Evolutionary conservation across 2,113 vertebrate genomes (phyloP), one percentile per base, ranked within the genome.

Genomic region (Riparia riparia): DNA sequence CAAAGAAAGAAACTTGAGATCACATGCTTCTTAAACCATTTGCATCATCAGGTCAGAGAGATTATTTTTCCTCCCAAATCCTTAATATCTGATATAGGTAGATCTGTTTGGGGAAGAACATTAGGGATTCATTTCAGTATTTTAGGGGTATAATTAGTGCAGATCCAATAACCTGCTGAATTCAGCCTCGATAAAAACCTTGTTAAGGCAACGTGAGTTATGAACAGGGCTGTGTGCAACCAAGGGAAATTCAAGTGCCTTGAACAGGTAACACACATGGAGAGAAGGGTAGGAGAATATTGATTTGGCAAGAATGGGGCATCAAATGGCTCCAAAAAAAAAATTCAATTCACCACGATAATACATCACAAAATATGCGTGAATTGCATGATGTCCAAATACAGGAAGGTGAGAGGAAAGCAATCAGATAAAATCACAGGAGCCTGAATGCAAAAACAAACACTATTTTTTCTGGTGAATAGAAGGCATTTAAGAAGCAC

Each of bases 21-120:
- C 16, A 12, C 8, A 32, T 5, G 42, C 8, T 31, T 70, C 18
- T 68, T 28, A 31, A 78, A 45, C 11, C 64, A 60, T 5, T 63
- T 8, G 12, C 4, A 13, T 16, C 1, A 0, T 72, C 37, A 76
- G 9, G 28, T 45, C 25, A 78, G 17, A 78, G 26, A 63, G 3
- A 81, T 2, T 54, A 0, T 10, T 56, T 44, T 54, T 47, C 17
- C 5, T 44, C 7, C 1, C 0, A 57, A 42, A 71, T 37, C 17
- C 28, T 71, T 76, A 25, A 47, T 82, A 71, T 39, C 39, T 44
- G 6, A 37, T 32, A 72, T 1, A 81, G 8, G 24, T 17, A 79
- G 12, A 71, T 56, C 12, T 2, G 71, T 85, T n/a, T 2, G 5
- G 4, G 14, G 7, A 42, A 7, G 16, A 74, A 63, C 66, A 26